A percentile compares a stretch with the other conserved stretches of the same genome.
These are phyloP conservation scores for Lemur catta DNA, from an alignment of 2,797 vertebrate genomes.

Conservation along the genomic window DNA sequence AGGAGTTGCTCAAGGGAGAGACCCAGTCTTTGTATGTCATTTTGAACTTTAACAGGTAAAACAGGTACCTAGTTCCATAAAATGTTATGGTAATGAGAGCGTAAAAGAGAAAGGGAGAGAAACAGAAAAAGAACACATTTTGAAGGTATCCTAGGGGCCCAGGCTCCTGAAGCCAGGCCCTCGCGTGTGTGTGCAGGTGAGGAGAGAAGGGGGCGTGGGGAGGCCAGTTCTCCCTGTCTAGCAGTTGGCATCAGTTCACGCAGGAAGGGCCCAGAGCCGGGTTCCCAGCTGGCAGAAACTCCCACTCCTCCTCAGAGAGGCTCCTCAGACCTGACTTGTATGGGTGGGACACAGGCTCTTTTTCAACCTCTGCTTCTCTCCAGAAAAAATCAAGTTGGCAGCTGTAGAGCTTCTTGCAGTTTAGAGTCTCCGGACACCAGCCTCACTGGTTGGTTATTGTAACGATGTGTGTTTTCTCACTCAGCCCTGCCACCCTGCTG, in stretches of 20 bases:
- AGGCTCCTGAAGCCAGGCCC: background rate
- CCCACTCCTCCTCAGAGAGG: background rate
- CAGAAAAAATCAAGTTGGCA: background rate
- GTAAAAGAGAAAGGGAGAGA: background rate
- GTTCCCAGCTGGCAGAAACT: background rate
- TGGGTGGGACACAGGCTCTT: background rate
- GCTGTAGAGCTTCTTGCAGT: background rate
- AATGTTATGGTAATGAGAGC: background rate
- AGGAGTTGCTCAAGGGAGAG: background rate
- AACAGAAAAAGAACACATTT: background rate
- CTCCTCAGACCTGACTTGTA: background rate
- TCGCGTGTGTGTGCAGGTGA: background rate
- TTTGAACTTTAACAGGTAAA: background rate
- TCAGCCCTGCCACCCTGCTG: background rate
- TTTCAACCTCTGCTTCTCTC: background rate
- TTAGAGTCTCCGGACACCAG: background rate
- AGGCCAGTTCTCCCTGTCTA: background rate
- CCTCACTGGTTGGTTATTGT: background rate
- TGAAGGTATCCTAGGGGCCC: background rate
- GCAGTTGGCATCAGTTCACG: background rate
- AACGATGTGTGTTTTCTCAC: background rate
- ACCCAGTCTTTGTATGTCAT: background rate
- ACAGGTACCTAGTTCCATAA: background rate
- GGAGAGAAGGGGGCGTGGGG: fast-evolving
- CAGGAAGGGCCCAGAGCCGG: background rate